phyloP scores from a whole-genome alignment of 2,888 invertebrate genomes.

The Pseudococcus viburni region DNA sequence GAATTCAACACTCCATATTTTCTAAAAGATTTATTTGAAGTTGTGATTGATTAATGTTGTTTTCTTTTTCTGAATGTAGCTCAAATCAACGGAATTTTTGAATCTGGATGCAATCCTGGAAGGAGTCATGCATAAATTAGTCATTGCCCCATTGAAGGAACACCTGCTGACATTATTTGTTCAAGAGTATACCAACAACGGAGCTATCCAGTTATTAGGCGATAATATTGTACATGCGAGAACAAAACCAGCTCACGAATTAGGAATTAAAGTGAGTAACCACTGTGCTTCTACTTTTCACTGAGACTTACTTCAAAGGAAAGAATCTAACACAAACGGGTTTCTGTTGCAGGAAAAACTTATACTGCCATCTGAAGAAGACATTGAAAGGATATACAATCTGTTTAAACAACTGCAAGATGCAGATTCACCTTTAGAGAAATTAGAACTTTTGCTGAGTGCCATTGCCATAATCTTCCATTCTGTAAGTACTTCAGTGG shows the following conservation, averaged over 20 bases:
- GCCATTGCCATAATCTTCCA: constrained; percentile 91
- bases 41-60: neutral
- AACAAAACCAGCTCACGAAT: constrained; percentile 78
- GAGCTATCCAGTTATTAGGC: constrained; percentile 82
- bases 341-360: constrained; percentile 76
- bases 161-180: constrained; percentile 89
- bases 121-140: constrained; percentile 92
- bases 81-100: constrained; percentile 91
- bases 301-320: too few relatives aligned
- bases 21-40: too few relatives aligned
- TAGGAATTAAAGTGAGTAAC: constrained; percentile 78
- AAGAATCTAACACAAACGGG: too few relatives aligned
- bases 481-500: constrained; percentile 71
- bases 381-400: constrained; percentile 83
- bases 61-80: constrained; percentile 72
- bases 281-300: too few relatives aligned
- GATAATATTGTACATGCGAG: constrained; percentile 81
- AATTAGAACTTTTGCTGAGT: constrained; percentile 90
- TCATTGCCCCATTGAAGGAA: constrained; percentile 87
- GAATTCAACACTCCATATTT: too few relatives aligned
- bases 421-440: constrained; percentile 93
- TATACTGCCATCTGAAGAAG: constrained; percentile 82
- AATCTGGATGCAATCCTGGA: constrained; percentile 96
- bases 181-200: constrained; percentile 85
- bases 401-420: constrained; percentile 87